Percentiles rank a stretch among this genome's conserved stretches.
Conservation (phyloP, 2,113 vertebrate species). For the Montifringilla adamsi region DNA sequence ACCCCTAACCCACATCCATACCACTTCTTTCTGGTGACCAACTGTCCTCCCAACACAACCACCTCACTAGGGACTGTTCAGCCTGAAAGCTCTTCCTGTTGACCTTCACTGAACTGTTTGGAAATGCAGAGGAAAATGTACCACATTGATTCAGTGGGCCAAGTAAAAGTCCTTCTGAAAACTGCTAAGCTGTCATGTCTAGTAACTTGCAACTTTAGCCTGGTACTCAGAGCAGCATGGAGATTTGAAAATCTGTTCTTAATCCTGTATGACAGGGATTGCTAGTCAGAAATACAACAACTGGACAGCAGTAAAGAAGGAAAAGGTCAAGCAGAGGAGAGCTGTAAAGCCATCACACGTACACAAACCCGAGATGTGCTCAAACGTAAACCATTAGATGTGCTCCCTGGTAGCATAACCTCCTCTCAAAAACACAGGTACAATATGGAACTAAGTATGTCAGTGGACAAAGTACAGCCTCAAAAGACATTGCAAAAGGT, state of each 20-base stretch:
- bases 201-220: background rate
- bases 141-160: background rate
- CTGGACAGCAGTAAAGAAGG: background rate
- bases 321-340: background rate
- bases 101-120: background rate
- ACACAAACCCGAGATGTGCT: background rate
- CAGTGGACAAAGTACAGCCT: background rate
- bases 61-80: background rate
- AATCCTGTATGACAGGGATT: background rate
- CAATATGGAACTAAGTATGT: background rate
- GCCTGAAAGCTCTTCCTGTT: background rate
- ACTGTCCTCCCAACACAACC: background rate
- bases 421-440: background rate
- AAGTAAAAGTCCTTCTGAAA: background rate
- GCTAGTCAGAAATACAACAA: background rate
- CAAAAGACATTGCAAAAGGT: background rate
- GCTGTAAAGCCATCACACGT: background rate
- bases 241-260: background rate
- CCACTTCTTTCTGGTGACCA: background rate
- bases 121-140: background rate
- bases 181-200: background rate
- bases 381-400: background rate
- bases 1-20: background rate
- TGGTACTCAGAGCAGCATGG: background rate
- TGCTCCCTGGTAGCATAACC: background rate